These are phyloP conservation scores for Notamacropus eugenii DNA, from an alignment of 2,797 vertebrate genomes.

Conservation along the genomic window DNA sequence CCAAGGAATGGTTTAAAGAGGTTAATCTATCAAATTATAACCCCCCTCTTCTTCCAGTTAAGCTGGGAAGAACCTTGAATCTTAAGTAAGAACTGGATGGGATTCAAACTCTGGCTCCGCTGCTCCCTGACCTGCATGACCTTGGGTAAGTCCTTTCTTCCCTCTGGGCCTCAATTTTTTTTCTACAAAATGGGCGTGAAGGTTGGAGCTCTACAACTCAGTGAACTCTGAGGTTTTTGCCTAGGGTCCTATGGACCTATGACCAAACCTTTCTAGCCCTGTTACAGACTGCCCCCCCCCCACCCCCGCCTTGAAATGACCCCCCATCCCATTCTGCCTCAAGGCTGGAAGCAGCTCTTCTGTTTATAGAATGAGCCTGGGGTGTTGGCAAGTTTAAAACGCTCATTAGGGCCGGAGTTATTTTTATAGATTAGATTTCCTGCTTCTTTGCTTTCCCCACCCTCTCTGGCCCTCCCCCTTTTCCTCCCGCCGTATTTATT, in stretches of 20 bases:
- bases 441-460: conserved; percentile 7
- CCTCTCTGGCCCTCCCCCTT: conserved; percentile 14
- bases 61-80: not conserved
- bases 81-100: not conserved
- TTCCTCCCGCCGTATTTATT: conserved; percentile 72
- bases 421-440: conserved; percentile 65
- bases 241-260: not conserved
- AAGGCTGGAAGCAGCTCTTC: conserved; percentile 8
- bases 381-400: conserved; percentile 59
- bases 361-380: not conserved
- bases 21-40: not conserved
- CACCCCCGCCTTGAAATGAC: too few relatives aligned
- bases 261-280: too few relatives aligned
- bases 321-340: not conserved
- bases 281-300: not conserved
- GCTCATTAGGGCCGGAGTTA: conserved; percentile 62
- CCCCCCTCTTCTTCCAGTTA: not conserved
- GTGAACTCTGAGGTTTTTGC: not conserved
- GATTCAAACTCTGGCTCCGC: not conserved
- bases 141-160: not conserved
- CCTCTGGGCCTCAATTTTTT: not conserved
- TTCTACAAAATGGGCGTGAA: not conserved
- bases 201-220: not conserved
- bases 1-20: not conserved
- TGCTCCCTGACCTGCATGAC: not conserved